These are phyloP conservation scores for Caenorhabditis sp. DNA, from an alignment of 2,888 invertebrate genomes.

Conservation along the genomic window DNA sequence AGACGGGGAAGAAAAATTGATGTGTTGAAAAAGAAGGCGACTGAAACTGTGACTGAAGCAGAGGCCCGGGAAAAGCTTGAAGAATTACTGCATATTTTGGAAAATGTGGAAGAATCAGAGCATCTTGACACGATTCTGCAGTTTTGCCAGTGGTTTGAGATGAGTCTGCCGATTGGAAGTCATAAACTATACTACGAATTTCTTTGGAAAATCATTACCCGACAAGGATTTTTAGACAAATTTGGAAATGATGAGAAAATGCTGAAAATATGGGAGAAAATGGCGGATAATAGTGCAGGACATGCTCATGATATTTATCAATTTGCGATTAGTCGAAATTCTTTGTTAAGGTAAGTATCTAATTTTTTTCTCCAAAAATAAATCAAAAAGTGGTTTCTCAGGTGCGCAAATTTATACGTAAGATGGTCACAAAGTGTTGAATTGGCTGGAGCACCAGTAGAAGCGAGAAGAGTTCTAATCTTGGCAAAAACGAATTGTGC, in stretches of 20 bases:
- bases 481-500: constrained; percentile 37
- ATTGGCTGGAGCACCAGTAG: constrained; percentile 33
- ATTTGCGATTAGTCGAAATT: constrained; percentile 41
- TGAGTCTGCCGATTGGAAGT: constrained; percentile 40
- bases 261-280: constrained; percentile 53
- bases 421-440: constrained; percentile 50
- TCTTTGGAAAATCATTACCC: constrained; percentile 51
- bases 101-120: constrained; percentile 14
- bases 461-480: constrained; percentile 45
- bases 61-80: constrained; percentile 24
- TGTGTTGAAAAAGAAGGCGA: constrained; percentile 33
- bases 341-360: constrained; percentile 26
- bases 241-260: constrained; percentile 47
- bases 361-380: not conserved
- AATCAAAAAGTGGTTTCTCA: constrained; percentile 15
- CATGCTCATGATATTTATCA: constrained; percentile 55
- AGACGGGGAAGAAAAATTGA: constrained; percentile 43
- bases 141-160: constrained; percentile 56
- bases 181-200: constrained; percentile 50
- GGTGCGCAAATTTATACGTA: constrained; percentile 48
- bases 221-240: constrained; percentile 28
- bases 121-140: constrained; percentile 18
- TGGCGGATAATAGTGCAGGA: constrained; percentile 57
- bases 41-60: constrained; percentile 25
- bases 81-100: constrained; percentile 9